Conservation (phyloP, 2,888 invertebrate genomes). For the Apamea monoglypha region DNA sequence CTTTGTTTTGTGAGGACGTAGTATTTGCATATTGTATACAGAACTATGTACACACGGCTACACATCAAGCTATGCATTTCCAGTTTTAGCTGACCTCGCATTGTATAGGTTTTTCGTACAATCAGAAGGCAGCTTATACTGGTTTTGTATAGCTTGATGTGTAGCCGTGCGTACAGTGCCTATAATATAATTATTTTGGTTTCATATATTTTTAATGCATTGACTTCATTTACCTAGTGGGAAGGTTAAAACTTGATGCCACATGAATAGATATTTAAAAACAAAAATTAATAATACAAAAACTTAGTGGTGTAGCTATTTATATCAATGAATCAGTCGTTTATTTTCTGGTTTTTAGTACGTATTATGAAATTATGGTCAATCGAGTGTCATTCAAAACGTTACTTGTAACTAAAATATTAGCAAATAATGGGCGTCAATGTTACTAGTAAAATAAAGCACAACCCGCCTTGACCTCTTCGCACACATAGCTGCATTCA, state of each 20-base stretch:
- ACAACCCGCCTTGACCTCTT: conserved; percentile 75
- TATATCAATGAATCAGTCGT: background rate
- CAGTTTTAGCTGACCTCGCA: too few species aligned
- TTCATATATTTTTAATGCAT: conserved; percentile 25
- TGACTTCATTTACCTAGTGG: conserved; percentile 2
- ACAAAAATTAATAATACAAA: background rate
- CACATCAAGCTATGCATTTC: too few species aligned
- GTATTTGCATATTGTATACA: conserved; percentile 36
- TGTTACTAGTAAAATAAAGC: conserved; percentile 62
- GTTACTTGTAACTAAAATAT: conserved; percentile 38
- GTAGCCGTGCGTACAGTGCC: too few species aligned
- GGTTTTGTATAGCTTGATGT: too few species aligned
- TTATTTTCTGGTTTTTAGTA: background rate
- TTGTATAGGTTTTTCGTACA: too few species aligned
- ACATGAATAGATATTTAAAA: background rate
- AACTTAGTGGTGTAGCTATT: background rate
- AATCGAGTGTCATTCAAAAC: conserved; percentile 13
- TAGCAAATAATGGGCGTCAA: conserved; percentile 48
- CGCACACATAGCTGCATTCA: conserved; percentile 72
- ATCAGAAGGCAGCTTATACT: too few species aligned
- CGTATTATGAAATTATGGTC: background rate
- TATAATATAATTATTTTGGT: conserved; percentile 28
- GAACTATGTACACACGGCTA: too few species aligned
- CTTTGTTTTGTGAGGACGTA: conserved; percentile 24
- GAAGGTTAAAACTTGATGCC: conserved; percentile 31